Base-by-base conservation (phyloP, 2,113 vertebrate species). In the Pedionomus torquatus region DNA sequence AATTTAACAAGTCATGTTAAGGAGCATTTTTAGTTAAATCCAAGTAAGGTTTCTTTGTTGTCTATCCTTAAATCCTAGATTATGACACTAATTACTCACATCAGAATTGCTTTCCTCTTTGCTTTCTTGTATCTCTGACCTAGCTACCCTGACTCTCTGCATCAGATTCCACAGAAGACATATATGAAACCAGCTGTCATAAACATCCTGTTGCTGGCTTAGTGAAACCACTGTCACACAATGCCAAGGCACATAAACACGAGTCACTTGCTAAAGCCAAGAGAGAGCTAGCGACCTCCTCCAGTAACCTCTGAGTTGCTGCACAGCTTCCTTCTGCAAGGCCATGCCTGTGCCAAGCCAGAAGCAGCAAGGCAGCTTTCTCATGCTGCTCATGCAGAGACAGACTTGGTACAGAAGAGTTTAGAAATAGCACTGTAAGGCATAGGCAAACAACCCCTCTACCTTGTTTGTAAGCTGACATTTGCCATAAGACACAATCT, bases 21-120 rank as follows among this genome's bases (percentile, higher is more conserved):
- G 60, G 48, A 93, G 52, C 46, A 87, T 84, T 92, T 92, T 86
- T 76, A 87, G 83, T 78, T 90, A 87, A 93, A 92, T 25, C 72
- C 14, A 8, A 68, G 51, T 26, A 81, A 89, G 55, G 44, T 64
- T 76, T 84, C 68, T 92, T 74, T 63, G 48, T 21, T 46, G 49
- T 39, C 37, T 71, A 31, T 35, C 58, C 55, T 83, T 75, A 90
- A 93, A 48, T 11, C 14, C 64, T 58, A 63, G 43, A 35, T 83
- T 37, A 83, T 10, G 2, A 61, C 57, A 65, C 52, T 41, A 82
- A 82, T 64, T 80, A 39, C 31, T 10, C 31, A 43, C 3, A 17
- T 19, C 71, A 51, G 63, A 80, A n/a, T n/a, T n/a, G n/a, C n/a
- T n/a, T n/a, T n/a, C n/a, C n/a, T n/a, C n/a, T n/a, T n/a, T n/a